A percentile compares a stretch with the other conserved stretches of the same genome.
Evolutionary conservation across 2,113 vertebrate genomes (phyloP).

Genomic region (Reinhardtius hippoglossoides): DNA sequence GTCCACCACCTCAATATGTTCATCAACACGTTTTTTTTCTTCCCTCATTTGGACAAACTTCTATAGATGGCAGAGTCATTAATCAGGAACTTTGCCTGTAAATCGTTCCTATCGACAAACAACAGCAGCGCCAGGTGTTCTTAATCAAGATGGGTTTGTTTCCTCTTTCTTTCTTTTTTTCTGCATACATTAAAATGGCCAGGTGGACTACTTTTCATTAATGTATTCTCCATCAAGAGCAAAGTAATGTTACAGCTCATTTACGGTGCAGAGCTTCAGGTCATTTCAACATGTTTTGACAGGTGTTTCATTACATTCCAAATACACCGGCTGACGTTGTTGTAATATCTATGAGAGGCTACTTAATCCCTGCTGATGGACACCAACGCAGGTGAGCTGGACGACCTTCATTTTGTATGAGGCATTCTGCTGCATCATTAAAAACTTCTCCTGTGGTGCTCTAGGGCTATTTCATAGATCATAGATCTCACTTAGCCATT

Average conservation of each 20-base stretch:
- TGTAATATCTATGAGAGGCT: constrained; percentile 41
- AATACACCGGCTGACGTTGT: constrained; percentile 30
- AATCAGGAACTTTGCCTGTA: constrained; percentile 59
- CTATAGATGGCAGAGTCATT: constrained; percentile 57
- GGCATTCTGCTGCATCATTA: neutral
- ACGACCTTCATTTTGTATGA: neutral
- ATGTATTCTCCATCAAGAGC: constrained; percentile 64
- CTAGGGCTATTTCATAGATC: neutral
- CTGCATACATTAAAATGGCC: constrained; percentile 69
- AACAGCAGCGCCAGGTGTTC: constrained; percentile 63
- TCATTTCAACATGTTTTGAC: constrained; percentile 65
- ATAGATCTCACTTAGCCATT: neutral
- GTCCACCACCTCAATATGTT: constrained; percentile 69
- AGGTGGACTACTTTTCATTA: constrained; percentile 69
- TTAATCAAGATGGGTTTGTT: constrained; percentile 71
- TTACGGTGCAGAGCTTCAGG: constrained; percentile 63
- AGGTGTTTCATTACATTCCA: constrained; percentile 68
- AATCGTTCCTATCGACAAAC: constrained; percentile 4
- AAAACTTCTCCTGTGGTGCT: neutral
- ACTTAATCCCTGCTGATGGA: constrained; percentile 21
- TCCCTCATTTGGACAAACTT: constrained; percentile 48
- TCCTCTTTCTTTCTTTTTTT: constrained; percentile 30
- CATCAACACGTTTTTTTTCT: constrained; percentile 48
- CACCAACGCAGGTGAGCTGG: neutral
- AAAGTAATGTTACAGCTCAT: constrained; percentile 72